Percentiles rank a stretch among this genome's conserved stretches.
Evolutionary conservation across 2,113 vertebrate genomes (phyloP).

Genomic region (Phalacrocorax brasilianus): DNA sequence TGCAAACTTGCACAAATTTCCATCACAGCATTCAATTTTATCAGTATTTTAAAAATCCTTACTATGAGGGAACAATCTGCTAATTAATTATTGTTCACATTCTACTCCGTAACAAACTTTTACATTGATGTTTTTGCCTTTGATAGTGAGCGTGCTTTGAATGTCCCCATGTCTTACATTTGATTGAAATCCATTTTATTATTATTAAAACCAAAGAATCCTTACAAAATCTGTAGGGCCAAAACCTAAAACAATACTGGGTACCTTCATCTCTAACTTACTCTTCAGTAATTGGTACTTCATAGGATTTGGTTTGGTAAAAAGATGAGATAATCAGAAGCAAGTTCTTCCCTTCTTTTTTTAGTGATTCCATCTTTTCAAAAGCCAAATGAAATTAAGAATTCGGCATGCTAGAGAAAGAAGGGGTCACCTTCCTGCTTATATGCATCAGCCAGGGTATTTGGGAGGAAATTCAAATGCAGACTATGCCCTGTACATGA

Average conservation of each 20-base stretch:
- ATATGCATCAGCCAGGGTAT: constrained; percentile 19
- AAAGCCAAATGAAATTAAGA: not conserved
- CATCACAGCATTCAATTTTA: not conserved
- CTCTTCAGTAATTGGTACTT: not conserved
- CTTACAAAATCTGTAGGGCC: not conserved
- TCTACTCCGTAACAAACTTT: not conserved
- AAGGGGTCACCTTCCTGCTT: not conserved
- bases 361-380: not conserved
- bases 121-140: not conserved
- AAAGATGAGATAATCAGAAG: not conserved
- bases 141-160: not conserved
- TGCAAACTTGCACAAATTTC: not conserved
- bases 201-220: not conserved
- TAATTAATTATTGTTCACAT: not conserved
- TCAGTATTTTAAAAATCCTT: not conserved
- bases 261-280: not conserved
- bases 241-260: not conserved
- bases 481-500: not conserved
- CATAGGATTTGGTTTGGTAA: not conserved
- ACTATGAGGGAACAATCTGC: not conserved
- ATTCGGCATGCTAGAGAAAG: not conserved
- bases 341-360: not conserved
- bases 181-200: not conserved
- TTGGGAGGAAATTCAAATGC: constrained; percentile 19
- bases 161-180: not conserved